phyloP scores from a whole-genome alignment of 1,140 invertebrate species.

The Antheraea pernyi region DNA sequence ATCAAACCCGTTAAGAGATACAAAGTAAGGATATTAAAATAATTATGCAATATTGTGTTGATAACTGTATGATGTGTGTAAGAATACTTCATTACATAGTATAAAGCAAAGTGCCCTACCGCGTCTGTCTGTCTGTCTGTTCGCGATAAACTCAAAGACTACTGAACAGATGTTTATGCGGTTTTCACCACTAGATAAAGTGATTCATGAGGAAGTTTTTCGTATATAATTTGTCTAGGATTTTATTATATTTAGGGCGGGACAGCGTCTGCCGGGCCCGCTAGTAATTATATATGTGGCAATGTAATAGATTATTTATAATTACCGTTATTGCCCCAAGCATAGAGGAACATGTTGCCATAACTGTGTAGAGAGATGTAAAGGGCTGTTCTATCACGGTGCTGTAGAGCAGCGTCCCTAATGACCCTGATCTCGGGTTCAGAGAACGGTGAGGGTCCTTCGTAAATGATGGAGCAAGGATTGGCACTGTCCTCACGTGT shows the following conservation, averaged over 20 bases:
- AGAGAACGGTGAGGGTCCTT: slow-evolving; percentile 85
- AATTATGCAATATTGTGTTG: neutral
- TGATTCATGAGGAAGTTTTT: too few relatives aligned
- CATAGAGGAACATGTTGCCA: slow-evolving; percentile 85
- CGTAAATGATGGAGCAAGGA: slow-evolving; percentile 86
- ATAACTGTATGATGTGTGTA: neutral
- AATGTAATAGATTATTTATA: neutral
- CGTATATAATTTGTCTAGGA: too few relatives aligned
- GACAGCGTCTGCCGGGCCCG: too few relatives aligned
- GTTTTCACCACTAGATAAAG: too few relatives aligned
- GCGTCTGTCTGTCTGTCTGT: too few relatives aligned
- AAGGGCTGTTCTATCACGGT: slow-evolving; percentile 79
- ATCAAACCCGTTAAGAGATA: too few relatives aligned
- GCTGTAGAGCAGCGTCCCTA: slow-evolving; percentile 68
- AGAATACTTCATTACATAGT: too few relatives aligned
- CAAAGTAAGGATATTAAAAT: neutral
- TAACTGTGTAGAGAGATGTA: slow-evolving; percentile 87
- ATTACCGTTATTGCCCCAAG: slow-evolving; percentile 86
- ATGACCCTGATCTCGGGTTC: slow-evolving; percentile 84
- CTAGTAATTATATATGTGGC: too few relatives aligned
- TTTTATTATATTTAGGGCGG: too few relatives aligned
- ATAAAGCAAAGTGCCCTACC: too few relatives aligned
- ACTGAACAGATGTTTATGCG: too few relatives aligned
- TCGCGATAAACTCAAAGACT: too few relatives aligned
- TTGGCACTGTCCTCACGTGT: slow-evolving; percentile 76